Conservation (phyloP, 2,797 vertebrate species). For the Enteromius viviparus region DNA sequence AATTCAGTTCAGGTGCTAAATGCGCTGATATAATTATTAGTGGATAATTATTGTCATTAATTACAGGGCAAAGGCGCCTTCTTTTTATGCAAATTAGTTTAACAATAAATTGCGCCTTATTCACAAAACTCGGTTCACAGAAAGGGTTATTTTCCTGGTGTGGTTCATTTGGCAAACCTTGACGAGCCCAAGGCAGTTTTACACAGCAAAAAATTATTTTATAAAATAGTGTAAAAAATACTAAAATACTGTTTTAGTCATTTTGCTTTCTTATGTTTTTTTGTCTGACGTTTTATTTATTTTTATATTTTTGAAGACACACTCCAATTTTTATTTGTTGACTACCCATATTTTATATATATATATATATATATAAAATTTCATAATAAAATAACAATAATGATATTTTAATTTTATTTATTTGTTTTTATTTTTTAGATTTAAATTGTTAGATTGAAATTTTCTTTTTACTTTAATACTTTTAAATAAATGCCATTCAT, state of each 20-base stretch:
- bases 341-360: too few relatives aligned
- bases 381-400: too few relatives aligned
- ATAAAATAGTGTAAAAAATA: not conserved
- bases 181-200: not conserved
- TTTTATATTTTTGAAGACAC: too few relatives aligned
- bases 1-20: constrained; percentile 1
- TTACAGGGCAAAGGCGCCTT: not conserved
- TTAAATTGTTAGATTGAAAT: not conserved
- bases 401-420: not conserved
- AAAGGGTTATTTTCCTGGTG: not conserved
- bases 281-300: too few relatives aligned
- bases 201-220: not conserved
- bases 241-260: not conserved
- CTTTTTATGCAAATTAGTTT: not conserved
- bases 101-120: not conserved
- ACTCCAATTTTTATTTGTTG: too few relatives aligned
- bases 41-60: constrained; percentile 2
- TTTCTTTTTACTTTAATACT: not conserved
- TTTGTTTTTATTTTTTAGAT: not conserved
- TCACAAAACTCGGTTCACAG: not conserved
- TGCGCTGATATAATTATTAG: not conserved
- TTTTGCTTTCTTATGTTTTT: not conserved
- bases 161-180: not conserved
- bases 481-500: not conserved
- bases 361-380: too few relatives aligned